A percentile compares a stretch with the other conserved stretches of the same genome.
Evolutionary conservation across 1,140 invertebrate genomes (phyloP).

Genomic region (Drosophila punjabiensis): DNA sequence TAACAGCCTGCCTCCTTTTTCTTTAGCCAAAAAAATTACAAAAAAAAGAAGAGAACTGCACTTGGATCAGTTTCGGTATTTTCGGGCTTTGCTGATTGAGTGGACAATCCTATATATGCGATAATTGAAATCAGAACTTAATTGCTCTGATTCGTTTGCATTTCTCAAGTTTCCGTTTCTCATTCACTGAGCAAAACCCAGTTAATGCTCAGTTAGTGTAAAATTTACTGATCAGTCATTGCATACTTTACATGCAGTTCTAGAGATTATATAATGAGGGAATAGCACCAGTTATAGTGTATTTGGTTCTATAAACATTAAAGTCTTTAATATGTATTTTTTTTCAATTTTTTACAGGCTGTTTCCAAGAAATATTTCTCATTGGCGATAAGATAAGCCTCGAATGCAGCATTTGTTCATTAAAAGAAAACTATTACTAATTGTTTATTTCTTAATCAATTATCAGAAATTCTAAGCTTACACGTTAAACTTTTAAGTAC

Average conservation of each 20-base stretch:
- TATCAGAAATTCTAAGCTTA: not conserved
- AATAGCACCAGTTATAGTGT: not conserved
- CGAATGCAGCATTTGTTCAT: not conserved
- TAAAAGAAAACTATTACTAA: not conserved
- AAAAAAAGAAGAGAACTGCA: conserved; percentile 22
- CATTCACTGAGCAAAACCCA: conserved; percentile 3
- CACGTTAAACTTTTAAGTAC: not conserved
- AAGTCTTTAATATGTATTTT: not conserved
- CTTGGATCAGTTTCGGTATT: conserved; percentile 15
- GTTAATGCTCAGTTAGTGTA: not conserved
- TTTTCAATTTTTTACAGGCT: not conserved
- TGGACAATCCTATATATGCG: conserved; percentile 35
- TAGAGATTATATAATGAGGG: not conserved
- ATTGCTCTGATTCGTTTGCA: conserved; percentile 38
- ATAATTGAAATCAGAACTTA: conserved; percentile 26
- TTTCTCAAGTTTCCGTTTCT: conserved; percentile 37
- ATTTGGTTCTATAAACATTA: not conserved
- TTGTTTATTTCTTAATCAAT: not conserved
- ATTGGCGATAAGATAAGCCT: not conserved
- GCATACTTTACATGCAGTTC: conserved; percentile 2
- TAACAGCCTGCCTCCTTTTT: conserved; percentile 30
- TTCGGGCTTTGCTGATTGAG: conserved; percentile 41
- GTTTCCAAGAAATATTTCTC: not conserved
- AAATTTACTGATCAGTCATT: conserved; percentile 17
- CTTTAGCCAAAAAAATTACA: not conserved